These are phyloP conservation scores for Oryzias melastigma DNA, from an alignment of 2,113 vertebrate genomes.

Conservation along the genomic window DNA sequence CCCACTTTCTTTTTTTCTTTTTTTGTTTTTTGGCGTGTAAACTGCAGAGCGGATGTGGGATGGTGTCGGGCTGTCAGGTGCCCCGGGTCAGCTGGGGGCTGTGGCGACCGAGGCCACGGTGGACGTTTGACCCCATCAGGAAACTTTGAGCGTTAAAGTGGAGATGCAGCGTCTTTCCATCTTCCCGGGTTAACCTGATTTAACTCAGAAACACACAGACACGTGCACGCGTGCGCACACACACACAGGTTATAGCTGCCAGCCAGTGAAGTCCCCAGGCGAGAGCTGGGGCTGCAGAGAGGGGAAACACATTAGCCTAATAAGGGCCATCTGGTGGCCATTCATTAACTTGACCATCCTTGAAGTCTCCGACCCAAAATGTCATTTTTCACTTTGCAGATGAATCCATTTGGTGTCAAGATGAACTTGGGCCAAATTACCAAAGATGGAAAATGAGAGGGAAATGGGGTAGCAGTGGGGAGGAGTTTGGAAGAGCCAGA, in stretches of 20 bases:
- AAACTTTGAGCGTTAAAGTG: constrained; percentile 32
- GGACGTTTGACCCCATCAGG: constrained; percentile 55
- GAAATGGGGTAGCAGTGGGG: constrained; percentile 11
- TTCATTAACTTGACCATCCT: constrained; percentile 82
- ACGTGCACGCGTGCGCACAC: constrained; percentile 4
- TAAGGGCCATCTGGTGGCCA: constrained; percentile 82
- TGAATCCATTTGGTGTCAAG: constrained; percentile 63
- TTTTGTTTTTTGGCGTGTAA: constrained; percentile 25
- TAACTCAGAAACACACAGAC: constrained; percentile 32
- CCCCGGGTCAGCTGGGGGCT: constrained; percentile 39
- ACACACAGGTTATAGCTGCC: constrained; percentile 30
- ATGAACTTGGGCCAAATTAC: constrained; percentile 66
- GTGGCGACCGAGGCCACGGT: constrained; percentile 23
- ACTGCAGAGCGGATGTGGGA: constrained; percentile 27
- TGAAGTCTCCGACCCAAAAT: constrained; percentile 76
- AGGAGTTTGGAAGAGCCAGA: neutral
- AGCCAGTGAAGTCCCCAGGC: constrained; percentile 63
- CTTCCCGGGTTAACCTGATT: constrained; percentile 64
- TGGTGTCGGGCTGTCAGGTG: constrained; percentile 45
- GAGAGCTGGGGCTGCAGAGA: constrained; percentile 62
- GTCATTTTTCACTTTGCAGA: constrained; percentile 78
- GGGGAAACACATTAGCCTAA: constrained; percentile 80
- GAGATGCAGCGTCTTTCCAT: constrained; percentile 45
- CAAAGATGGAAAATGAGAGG: constrained; percentile 51
- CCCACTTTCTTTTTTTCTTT: neutral